phyloP scores from a whole-genome alignment of 2,113 vertebrate species.

The Pyrgilauda ruficollis region DNA sequence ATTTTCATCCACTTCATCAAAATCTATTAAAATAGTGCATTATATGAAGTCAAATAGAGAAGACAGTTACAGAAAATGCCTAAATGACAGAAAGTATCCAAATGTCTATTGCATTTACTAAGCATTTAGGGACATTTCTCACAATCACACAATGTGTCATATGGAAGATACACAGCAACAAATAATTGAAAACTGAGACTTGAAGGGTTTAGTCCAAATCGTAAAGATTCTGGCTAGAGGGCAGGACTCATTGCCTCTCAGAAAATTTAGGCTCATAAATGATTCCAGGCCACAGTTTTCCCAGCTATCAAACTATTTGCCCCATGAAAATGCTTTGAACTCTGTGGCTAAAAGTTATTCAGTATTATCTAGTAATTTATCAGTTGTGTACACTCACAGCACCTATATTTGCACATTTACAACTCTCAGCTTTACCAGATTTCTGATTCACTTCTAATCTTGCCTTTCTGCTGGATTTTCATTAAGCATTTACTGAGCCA shows the following conservation, averaged over 20 bases:
- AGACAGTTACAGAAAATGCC: neutral
- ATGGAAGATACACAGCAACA: neutral
- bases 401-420: neutral
- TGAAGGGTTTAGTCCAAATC: neutral
- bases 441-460: neutral
- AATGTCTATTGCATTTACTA: neutral
- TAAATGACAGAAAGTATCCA: neutral
- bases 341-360: neutral
- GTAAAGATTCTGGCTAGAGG: neutral
- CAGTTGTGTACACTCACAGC: neutral
- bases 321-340: neutral
- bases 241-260: neutral
- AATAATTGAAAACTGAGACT: neutral
- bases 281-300: neutral
- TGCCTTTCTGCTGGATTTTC: neutral
- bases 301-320: neutral
- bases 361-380: neutral
- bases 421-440: neutral
- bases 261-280: neutral
- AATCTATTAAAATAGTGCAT: neutral
- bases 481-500: neutral
- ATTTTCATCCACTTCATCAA: neutral
- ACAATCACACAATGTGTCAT: fast-evolving
- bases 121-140: neutral
- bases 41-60: neutral